These are phyloP conservation scores for Artibeus lituratus DNA, from an alignment of 2,797 vertebrate species.

Conservation along the genomic window DNA sequence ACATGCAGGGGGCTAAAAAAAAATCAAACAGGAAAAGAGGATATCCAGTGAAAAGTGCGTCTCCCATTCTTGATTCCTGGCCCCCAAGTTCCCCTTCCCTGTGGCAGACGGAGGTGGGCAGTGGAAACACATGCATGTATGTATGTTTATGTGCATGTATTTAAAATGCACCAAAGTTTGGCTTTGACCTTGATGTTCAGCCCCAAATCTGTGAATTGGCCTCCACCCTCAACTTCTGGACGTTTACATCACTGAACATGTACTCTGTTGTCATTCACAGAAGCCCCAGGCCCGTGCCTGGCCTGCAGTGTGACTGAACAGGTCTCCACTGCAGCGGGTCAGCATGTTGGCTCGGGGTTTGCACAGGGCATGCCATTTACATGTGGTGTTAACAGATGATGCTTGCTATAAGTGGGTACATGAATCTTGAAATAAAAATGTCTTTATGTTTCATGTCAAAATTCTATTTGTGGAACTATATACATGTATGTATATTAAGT, in stretches of 20 bases:
- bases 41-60: neutral
- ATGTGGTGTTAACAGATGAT: neutral
- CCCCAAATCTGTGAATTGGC: neutral
- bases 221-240: neutral
- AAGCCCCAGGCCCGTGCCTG: neutral
- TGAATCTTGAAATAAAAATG: constrained; percentile 4
- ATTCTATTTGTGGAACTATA: neutral
- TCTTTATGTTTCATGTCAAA: neutral
- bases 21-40: neutral
- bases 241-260: neutral
- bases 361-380: neutral
- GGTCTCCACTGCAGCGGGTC: neutral
- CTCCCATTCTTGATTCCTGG: neutral
- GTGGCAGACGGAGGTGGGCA: neutral
- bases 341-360: neutral
- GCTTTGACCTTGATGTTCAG: neutral
- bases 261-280: neutral
- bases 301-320: neutral
- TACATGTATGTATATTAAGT: neutral
- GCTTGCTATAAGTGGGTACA: neutral
- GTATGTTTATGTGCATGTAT: neutral
- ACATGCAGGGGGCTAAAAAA: neutral
- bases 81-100: neutral
- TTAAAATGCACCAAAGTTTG: neutral
- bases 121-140: neutral